A percentile compares a stretch with the other conserved stretches of the same genome.
Evolutionary conservation across 1,140 invertebrate genomes (phyloP).

Genomic region (Pogonus chalceus): DNA sequence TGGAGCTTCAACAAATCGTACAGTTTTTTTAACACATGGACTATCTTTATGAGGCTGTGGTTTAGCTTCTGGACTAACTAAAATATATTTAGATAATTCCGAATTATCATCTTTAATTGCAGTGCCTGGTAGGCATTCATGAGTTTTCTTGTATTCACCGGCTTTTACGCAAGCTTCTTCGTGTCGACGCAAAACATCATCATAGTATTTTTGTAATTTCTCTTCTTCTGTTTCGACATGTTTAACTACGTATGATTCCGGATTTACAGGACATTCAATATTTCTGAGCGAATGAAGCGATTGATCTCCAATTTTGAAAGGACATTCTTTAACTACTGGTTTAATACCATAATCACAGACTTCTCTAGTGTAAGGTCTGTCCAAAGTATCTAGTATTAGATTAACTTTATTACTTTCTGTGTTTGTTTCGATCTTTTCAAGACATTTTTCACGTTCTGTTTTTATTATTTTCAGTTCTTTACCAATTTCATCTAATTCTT

Average conservation of each 20-base stretch:
- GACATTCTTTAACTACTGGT: conserved; percentile 23
- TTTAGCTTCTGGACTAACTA: not conserved
- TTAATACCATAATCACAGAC: conserved; percentile 28
- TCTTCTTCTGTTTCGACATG: conserved; percentile 11
- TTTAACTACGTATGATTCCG: conserved; percentile 12
- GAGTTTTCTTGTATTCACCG: conserved; percentile 17
- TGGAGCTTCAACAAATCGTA: conserved; percentile 23
- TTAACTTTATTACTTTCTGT: conserved; percentile 6
- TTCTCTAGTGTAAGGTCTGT: conserved; percentile 8
- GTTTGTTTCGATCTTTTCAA: conserved; percentile 33
- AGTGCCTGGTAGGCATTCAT: not conserved
- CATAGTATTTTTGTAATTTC: not conserved
- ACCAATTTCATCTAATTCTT: conserved; percentile 26
- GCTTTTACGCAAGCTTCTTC: conserved; percentile 19
- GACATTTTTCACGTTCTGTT: conserved; percentile 38
- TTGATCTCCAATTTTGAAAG: conserved; percentile 22
- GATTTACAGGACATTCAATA: not conserved
- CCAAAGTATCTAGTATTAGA: not conserved
- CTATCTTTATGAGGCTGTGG: conserved; percentile 14
- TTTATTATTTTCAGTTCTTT: conserved; percentile 34
- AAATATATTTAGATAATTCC: conserved; percentile 4
- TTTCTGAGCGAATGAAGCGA: not conserved
- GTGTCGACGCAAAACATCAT: not conserved
- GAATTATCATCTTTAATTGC: not conserved
- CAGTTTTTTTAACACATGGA: conserved; percentile 23